phyloP scores from a whole-genome alignment of 30 jellyfish, hydroid and myxozoan genomes.

The Hydractinia symbiolongicarpus region DNA sequence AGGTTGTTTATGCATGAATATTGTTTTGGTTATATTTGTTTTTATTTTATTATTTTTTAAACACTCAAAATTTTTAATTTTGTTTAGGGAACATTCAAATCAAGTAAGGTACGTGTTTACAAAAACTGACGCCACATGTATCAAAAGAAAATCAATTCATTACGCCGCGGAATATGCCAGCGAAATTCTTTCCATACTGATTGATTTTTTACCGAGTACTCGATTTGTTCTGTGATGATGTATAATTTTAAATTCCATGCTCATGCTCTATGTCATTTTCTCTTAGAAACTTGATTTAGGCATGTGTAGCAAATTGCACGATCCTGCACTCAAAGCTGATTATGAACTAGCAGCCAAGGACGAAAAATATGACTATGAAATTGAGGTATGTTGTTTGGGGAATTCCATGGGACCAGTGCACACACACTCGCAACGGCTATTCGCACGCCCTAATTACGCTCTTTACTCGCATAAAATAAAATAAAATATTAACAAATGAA shows the following conservation, averaged over 20 bases:
- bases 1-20: too few relatives aligned
- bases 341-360: conserved; percentile 74
- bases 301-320: conserved; percentile 79
- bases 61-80: neutral
- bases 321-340: conserved; percentile 94
- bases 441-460: too few relatives aligned
- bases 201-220: too few relatives aligned
- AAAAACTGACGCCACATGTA: too few relatives aligned
- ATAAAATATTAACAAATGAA: too few relatives aligned
- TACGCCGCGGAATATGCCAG: too few relatives aligned
- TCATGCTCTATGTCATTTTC: neutral
- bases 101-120: conserved; percentile 22
- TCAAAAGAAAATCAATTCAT: too few relatives aligned
- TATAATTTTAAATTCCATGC: neutral
- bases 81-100: conserved; percentile 34
- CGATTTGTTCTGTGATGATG: too few relatives aligned
- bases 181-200: too few relatives aligned
- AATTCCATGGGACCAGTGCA: too few relatives aligned
- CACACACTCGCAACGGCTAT: too few relatives aligned
- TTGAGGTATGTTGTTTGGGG: conserved; percentile 76
- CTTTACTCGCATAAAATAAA: too few relatives aligned
- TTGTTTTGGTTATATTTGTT: neutral
- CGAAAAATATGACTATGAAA: conserved; percentile 69
- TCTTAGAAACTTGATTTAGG: conserved; percentile 92
- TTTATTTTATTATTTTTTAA: neutral